These are phyloP conservation scores for Melopsittacus undulatus DNA, from an alignment of 2,797 vertebrate species.

Conservation along the genomic window DNA sequence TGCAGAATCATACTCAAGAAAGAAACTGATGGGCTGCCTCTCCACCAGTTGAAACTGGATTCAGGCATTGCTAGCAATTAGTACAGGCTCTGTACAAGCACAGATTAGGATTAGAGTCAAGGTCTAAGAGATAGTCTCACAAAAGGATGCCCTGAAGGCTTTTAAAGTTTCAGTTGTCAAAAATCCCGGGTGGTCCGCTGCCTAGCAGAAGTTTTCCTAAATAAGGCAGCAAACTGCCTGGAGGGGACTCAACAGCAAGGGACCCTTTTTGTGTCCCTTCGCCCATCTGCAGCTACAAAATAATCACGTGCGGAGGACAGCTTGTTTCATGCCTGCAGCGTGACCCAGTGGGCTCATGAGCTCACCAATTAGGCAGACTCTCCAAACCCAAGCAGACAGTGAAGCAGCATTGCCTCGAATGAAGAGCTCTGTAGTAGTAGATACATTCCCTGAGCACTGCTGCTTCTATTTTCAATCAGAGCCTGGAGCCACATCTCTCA, in stretches of 20 bases:
- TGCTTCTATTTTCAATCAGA: neutral
- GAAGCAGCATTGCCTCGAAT: neutral
- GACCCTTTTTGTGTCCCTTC: neutral
- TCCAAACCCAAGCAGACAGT: neutral
- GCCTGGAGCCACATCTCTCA: neutral
- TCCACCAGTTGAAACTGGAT: neutral
- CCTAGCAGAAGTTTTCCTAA: neutral
- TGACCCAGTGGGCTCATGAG: neutral
- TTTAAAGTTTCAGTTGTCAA: neutral
- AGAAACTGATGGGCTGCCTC: fast-evolving
- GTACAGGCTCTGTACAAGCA: neutral
- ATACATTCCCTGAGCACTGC: fast-evolving
- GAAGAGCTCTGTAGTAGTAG: neutral
- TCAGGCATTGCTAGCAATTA: neutral
- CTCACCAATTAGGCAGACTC: neutral
- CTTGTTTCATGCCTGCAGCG: fast-evolving
- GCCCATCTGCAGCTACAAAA: neutral
- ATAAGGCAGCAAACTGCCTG: neutral
- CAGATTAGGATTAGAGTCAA: neutral
- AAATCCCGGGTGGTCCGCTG: neutral
- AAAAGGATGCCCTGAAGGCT: neutral
- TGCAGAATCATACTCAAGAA: neutral
- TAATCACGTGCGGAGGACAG: fast-evolving
- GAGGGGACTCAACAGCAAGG: neutral
- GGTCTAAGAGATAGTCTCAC: neutral